These are phyloP conservation scores for Tigriopus californicus DNA, from an alignment of 2,888 invertebrate genomes.

Conservation along the genomic window DNA sequence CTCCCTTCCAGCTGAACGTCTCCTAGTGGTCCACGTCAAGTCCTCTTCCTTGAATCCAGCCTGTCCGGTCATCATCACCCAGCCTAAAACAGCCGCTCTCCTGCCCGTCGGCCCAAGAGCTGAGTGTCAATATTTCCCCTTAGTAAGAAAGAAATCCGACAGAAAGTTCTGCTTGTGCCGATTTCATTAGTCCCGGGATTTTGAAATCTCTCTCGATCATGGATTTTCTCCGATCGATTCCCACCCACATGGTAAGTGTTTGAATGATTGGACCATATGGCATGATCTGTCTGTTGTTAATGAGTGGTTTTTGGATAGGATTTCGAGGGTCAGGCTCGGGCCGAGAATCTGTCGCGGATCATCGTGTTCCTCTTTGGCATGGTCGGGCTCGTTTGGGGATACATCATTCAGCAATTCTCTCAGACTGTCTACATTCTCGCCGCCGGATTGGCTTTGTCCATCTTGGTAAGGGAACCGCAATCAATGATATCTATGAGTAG, in stretches of 20 bases:
- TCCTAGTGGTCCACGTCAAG: too few species aligned
- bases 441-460: conserved; percentile 70
- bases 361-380: conserved; percentile 45
- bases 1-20: too few species aligned
- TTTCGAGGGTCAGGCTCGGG: conserved; percentile 72
- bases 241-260: conserved; percentile 30
- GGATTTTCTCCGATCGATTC: conserved; percentile 28
- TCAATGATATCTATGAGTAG: conserved; percentile 6
- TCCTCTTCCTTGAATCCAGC: too few species aligned
- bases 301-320: conserved; percentile 38
- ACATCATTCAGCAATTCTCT: conserved; percentile 82
- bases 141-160: too few species aligned
- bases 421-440: conserved; percentile 82
- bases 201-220: conserved; percentile 21
- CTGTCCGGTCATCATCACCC: too few species aligned
- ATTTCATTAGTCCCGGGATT: too few species aligned
- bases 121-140: too few species aligned
- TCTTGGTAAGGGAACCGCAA: conserved; percentile 55
- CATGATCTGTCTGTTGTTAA: background rate
- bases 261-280: background rate
- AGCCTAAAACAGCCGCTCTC: too few species aligned
- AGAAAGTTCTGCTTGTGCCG: too few species aligned
- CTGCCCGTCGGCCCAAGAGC: too few species aligned
- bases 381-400: conserved; percentile 79
- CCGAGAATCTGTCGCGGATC: conserved; percentile 69